phyloP scores from a whole-genome alignment of 2,113 vertebrate genomes.

The Festucalex cinctus region DNA sequence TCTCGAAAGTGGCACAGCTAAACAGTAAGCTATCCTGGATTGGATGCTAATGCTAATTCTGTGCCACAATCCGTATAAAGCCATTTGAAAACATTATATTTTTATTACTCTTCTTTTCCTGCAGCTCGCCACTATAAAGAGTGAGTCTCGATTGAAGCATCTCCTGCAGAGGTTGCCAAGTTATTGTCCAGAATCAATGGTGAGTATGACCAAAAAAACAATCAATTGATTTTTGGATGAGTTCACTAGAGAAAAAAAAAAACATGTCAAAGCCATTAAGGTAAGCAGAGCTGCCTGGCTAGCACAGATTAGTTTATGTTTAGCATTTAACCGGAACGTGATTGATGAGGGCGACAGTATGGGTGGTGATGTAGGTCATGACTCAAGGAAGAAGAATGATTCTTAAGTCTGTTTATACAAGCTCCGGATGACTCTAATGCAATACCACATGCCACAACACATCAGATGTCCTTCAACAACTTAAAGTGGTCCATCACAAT shows the following conservation, averaged over 20 bases:
- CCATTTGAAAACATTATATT: background rate
- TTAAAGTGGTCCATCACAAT: background rate
- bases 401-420: slow-evolving; percentile 7
- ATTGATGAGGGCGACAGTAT: background rate
- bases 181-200: slow-evolving; percentile 83
- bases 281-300: background rate
- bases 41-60: background rate
- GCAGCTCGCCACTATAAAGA: slow-evolving; percentile 93
- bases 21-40: background rate
- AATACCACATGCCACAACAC: background rate
- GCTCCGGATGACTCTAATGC: background rate
- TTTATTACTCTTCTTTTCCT: background rate
- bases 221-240: background rate
- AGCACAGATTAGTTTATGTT: background rate
- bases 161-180: slow-evolving; percentile 88
- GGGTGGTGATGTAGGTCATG: background rate
- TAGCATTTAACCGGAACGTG: background rate
- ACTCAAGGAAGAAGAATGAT: slow-evolving; percentile 2
- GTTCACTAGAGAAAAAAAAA: background rate
- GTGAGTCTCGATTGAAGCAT: slow-evolving; percentile 92
- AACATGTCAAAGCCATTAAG: background rate
- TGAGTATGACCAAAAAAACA: slow-evolving; percentile 29
- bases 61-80: background rate
- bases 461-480: background rate
- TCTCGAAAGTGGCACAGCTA: too few relatives aligned